Evolutionary conservation across 2,888 invertebrate species (phyloP).

Genomic region (Phyllotreta cruciferae): DNA sequence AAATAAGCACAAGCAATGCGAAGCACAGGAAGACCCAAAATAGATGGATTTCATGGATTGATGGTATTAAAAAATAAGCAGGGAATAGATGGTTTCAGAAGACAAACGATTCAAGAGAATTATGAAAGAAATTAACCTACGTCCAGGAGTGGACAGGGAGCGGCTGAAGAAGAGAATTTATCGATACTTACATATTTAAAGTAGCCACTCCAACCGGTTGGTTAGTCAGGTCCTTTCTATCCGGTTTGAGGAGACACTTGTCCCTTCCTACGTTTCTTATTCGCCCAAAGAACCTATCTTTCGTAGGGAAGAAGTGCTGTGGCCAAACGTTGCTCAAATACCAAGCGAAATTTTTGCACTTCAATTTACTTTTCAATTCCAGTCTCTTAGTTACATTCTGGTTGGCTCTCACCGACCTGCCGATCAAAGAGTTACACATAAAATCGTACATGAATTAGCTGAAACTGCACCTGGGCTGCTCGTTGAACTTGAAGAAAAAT

Average conservation of each 20-base stretch:
- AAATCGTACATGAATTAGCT: not conserved
- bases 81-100: not conserved
- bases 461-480: slow-evolving; percentile 64
- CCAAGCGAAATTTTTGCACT: slow-evolving; percentile 91
- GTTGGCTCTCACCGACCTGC: slow-evolving; percentile 61
- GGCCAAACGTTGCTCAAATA: slow-evolving; percentile 96
- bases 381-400: slow-evolving; percentile 72
- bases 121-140: too few species aligned
- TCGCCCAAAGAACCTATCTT: slow-evolving; percentile 88
- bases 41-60: not conserved
- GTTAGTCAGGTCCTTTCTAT: slow-evolving; percentile 66
- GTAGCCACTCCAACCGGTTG: slow-evolving; percentile 77
- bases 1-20: slow-evolving; percentile 2
- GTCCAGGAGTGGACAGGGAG: too few species aligned
- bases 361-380: slow-evolving; percentile 66
- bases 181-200: slow-evolving; percentile 59
- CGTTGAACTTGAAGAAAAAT: slow-evolving; percentile 88
- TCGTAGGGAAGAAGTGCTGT: slow-evolving; percentile 91
- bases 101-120: not conserved
- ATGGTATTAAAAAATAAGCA: not conserved
- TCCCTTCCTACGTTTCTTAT: slow-evolving; percentile 64
- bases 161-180: too few species aligned
- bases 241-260: slow-evolving; percentile 71
- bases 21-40: not conserved
- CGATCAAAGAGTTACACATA: too few species aligned